Conservation (phyloP, 2,113 vertebrate species). For the Sorex araneus region DNA sequence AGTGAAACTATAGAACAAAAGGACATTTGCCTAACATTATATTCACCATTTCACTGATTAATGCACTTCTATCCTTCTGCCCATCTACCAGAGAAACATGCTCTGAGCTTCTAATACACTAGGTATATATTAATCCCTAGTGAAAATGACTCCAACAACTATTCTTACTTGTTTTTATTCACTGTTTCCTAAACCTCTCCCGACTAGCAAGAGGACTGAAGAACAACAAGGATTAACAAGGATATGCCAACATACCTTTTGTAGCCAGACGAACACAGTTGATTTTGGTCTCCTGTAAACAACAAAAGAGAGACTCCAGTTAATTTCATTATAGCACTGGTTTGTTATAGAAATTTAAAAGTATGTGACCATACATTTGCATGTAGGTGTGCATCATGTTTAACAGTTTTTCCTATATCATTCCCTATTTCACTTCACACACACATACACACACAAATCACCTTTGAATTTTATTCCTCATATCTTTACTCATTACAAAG, state of each 20-base stretch:
- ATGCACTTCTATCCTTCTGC: background rate
- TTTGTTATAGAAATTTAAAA: conserved; percentile 30
- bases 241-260: conserved; percentile 94
- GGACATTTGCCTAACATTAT: conserved; percentile 34
- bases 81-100: background rate
- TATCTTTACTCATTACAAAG: conserved; percentile 33
- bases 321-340: conserved; percentile 54
- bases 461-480: conserved; percentile 52
- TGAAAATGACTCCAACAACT: conserved; percentile 5
- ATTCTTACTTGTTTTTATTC: background rate
- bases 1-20: conserved; percentile 16
- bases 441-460: background rate
- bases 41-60: background rate
- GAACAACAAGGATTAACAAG: background rate
- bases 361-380: background rate
- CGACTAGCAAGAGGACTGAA: background rate
- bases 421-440: background rate
- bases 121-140: conserved; percentile 23
- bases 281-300: conserved; percentile 97
- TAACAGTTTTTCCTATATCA: background rate
- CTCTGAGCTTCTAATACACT: background rate
- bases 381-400: background rate
- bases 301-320: conserved; percentile 80
- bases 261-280: conserved; percentile 97
- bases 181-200: background rate